phyloP scores from a whole-genome alignment of 2,113 vertebrate genomes.

The Macrotis lagotis region DNA sequence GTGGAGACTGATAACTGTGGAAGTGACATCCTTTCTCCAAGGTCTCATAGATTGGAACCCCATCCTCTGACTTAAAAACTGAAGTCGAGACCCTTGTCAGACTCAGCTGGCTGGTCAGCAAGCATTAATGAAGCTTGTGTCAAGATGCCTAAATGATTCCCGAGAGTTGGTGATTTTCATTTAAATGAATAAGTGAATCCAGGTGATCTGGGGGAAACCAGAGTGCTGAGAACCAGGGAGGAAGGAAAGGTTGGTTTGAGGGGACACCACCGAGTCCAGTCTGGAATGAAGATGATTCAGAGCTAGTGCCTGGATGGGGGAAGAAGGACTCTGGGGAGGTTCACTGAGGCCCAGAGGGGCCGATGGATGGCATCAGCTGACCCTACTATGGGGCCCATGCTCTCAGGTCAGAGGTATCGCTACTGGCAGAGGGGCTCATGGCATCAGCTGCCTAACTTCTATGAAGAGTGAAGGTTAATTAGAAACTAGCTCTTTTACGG shows the following conservation, averaged over 20 bases:
- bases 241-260: background rate
- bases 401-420: too few species aligned
- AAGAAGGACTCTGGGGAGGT: background rate
- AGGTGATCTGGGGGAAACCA: background rate
- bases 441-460: background rate
- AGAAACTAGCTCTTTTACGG: slow-evolving; percentile 80
- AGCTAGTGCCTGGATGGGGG: background rate
- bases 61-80: background rate
- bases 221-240: background rate
- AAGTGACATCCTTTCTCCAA: background rate
- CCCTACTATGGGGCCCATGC: too few species aligned
- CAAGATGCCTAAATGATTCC: too few species aligned
- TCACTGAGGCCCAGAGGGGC: too few species aligned
- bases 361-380: too few species aligned
- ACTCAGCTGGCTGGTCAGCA: background rate
- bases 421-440: background rate
- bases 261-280: background rate
- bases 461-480: slow-evolving; percentile 82
- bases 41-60: background rate
- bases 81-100: too few species aligned
- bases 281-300: background rate
- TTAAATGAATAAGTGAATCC: background rate
- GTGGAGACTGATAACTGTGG: background rate
- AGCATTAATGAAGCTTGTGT: background rate
- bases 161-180: rapidly evolving